Evolutionary conservation across 2,113 vertebrate genomes (phyloP), one percentile per base, ranked within the genome.

Genomic region (Turnix velox): DNA sequence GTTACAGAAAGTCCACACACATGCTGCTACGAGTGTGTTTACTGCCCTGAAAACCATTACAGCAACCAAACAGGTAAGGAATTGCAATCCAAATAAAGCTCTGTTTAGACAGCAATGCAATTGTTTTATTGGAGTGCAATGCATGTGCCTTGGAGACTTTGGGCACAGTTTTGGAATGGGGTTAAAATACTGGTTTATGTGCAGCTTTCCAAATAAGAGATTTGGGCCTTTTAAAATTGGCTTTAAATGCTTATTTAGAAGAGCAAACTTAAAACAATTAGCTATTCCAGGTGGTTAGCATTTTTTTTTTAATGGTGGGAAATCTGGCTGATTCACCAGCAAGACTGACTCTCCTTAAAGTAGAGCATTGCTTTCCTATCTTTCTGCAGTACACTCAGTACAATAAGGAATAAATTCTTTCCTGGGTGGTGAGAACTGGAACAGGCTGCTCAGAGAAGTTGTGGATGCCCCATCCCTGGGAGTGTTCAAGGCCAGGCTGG

Each of bases 21-120:
- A 13, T 99, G 99, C 71, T 99, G 98, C 92, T 99, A 98, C 42
- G 98, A 98, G 54, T 99, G 98, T 90, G 93, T 98, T 84, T 97
- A 96, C 90, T 99, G 98, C 68, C 98, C 98, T 5, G 98, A 98
- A 96, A 98, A 99, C 92, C 97, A 98, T 75, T 99, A 97, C 92
- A 98, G 98, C 80, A 98, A 99, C 48, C 57, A 90, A 77, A 98
- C 98, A 96, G 98, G 98, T 97, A 96, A 96, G 84, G 39, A 93
- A 71, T 8, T 51, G 20, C 30, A 27, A 71, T 45, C 30, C 72
- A 82, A 71, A 67, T 72, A 87, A 73, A 82, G 14, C 7, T 25
- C 84, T 68, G 45, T 61, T 90, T 87, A 82, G 49, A 74, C 17
- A 59, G 61, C 51, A 55, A 40, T 77, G 43, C 7, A 76, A 17